Evolutionary conservation across 2,113 vertebrate genomes (phyloP).

Genomic region (Etia nguti): DNA sequence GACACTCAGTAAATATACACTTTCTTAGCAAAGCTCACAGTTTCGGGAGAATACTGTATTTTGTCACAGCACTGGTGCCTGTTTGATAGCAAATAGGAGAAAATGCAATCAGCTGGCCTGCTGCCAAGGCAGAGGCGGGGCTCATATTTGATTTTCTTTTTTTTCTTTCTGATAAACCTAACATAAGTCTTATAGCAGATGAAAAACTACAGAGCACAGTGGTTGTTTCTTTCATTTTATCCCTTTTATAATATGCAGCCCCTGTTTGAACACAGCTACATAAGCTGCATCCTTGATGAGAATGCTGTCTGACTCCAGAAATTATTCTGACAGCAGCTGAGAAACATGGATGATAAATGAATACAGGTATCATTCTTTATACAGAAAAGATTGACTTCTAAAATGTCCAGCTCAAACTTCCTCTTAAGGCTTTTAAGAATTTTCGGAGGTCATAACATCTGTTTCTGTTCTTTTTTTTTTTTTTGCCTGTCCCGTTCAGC

Average conservation of each 20-base stretch:
- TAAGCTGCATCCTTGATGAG: background rate
- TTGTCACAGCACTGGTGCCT: background rate
- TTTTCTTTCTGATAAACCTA: background rate
- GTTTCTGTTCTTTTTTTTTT: background rate
- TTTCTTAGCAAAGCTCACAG: background rate
- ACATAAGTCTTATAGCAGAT: background rate
- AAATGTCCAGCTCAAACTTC: background rate
- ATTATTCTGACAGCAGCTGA: background rate
- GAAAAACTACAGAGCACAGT: background rate
- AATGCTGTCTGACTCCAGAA: background rate
- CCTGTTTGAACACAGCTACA: accelerated
- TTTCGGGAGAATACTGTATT: background rate
- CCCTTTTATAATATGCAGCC: background rate
- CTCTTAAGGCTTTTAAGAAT: background rate
- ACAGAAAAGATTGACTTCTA: background rate
- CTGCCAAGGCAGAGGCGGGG: background rate
- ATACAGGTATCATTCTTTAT: background rate
- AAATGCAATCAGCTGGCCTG: background rate
- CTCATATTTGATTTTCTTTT: background rate
- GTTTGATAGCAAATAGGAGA: constrained; percentile 1
- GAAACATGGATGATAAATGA: background rate
- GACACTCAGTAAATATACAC: background rate
- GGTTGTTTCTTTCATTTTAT: background rate
- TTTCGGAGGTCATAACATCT: background rate
- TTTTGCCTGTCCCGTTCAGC: background rate